phyloP scores from a whole-genome alignment of 2,113 vertebrate species.

The Odocoileus hemionus region DNA sequence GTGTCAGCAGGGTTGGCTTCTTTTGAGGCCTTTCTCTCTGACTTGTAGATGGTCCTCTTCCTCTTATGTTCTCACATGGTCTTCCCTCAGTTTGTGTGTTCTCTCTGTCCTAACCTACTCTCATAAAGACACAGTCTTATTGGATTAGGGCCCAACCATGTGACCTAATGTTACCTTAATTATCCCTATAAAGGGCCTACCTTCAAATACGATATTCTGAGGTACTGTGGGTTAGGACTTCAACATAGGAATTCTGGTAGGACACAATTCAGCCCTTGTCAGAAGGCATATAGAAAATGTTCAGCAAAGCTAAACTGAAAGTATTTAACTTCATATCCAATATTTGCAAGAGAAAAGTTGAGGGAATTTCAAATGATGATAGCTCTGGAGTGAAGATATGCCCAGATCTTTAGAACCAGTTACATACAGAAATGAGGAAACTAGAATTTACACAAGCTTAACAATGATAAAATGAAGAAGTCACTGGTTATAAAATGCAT shows the following conservation, averaged over 20 bases:
- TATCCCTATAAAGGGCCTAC: neutral
- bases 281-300: neutral
- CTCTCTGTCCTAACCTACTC: neutral
- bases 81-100: neutral
- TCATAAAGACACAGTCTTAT: neutral
- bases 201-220: neutral
- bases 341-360: conserved; percentile 30
- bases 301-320: conserved; percentile 17
- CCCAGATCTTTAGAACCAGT: conserved; percentile 13
- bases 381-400: neutral
- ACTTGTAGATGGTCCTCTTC: neutral
- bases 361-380: conserved; percentile 25
- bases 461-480: conserved; percentile 40
- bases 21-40: neutral
- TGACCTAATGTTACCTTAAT: neutral
- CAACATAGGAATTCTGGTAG: neutral
- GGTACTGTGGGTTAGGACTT: neutral
- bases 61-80: neutral
- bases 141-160: neutral
- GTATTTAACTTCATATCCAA: neutral
- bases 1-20: neutral
- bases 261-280: neutral
- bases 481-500: neutral
- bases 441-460: neutral
- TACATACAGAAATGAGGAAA: conserved; percentile 21